Base-by-base conservation (phyloP, 2,888 invertebrate genomes). In the Watsonalla binaria region DNA sequence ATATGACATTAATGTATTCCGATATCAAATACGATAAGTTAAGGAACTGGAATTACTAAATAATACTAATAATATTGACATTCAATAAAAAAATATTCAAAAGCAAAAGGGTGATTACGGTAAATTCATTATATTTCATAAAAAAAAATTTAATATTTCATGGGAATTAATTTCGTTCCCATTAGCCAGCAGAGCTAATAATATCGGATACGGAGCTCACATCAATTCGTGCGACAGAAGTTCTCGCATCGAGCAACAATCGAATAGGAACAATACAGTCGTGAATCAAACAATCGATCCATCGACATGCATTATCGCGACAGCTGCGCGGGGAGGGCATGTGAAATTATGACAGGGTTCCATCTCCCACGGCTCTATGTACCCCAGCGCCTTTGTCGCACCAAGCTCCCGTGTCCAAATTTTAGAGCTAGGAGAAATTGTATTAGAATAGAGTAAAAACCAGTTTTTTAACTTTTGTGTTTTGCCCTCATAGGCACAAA, bases 201-300 rank as follows among this genome's bases (percentile, higher is more conserved):
- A 74, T 69, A 63, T 35, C 15, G 54, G 57, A 66, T 59, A 67
- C 60, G 57, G 53, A 52, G 56, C 60, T 46, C 70, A 74, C 60
- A 66, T 60, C 54, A 61, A 58, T 63, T 55, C 56, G 58, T 65
- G 64, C 72, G 74, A 71, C 57, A 73, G 74, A 66, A 77, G 74
- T 58, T 59, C 61, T 65, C 63, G 64, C 66, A 66, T 68, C 60
- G 57, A 55, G 70, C 65, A 76, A 83, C 80, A 79, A 77, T 84
- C 69, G 70, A 58, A 61, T 61, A 70, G 72, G 86, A 84, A 87
- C 87, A 88, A 88, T 80, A 61, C 62, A 42, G 69, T 76, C 79
- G 76, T 66, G 81, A 76, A 82, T 86, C 84, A 82, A 87, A 88
- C 87, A 89, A 88, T 86, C 83, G 84, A 84, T 85, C 74, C 78